Evolutionary conservation across 2,113 vertebrate species (phyloP).

Genomic region (Tichodroma muraria): DNA sequence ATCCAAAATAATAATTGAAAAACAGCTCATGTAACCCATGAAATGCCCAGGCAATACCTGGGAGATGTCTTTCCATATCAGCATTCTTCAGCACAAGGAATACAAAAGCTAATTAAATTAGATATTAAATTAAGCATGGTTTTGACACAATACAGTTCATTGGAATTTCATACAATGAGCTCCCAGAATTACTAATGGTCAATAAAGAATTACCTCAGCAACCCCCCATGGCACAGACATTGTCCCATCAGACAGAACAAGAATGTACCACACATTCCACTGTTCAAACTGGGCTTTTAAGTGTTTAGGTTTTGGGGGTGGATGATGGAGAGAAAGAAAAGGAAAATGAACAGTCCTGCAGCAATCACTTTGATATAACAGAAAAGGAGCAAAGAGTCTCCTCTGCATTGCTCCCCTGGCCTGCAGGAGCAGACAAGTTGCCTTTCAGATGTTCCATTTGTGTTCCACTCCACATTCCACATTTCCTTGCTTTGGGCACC

Average conservation of each 20-base stretch:
- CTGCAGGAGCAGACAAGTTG: not conserved
- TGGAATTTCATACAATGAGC: not conserved
- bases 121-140: constrained; percentile 4
- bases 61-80: not conserved
- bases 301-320: not conserved
- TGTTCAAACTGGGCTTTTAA: not conserved
- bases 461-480: not conserved
- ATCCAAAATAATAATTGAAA: not conserved
- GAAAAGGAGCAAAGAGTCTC: not conserved
- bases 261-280: constrained; percentile 1
- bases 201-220: constrained; percentile 19
- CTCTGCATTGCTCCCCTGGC: not conserved
- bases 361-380: not conserved
- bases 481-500: constrained; percentile 41
- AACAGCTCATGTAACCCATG: not conserved
- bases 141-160: not conserved
- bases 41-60: not conserved
- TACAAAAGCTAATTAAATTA: not conserved
- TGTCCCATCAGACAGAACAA: not conserved
- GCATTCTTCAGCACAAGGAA: not conserved
- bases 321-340: not conserved
- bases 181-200: not conserved
- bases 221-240: not conserved
- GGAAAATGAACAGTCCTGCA: constrained; percentile 7
- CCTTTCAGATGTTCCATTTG: not conserved